Percentiles rank a stretch among this genome's conserved stretches.
phyloP scores from a whole-genome alignment of 2,113 vertebrate species.

The Poeciliopsis turrubarensis region DNA sequence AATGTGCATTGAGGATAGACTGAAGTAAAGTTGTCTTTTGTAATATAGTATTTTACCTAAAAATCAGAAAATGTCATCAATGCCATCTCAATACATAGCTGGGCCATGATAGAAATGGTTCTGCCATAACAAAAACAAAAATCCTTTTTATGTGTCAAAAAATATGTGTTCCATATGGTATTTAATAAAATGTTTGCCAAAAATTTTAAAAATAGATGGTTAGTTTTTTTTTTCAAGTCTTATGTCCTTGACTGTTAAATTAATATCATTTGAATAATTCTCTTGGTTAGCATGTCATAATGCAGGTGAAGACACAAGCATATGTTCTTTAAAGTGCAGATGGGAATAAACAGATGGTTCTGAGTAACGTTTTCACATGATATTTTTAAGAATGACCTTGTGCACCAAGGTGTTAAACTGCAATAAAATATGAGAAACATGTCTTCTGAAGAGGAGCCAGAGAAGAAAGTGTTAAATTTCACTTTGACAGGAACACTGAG shows the following conservation, averaged over 20 bases:
- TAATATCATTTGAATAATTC: background rate
- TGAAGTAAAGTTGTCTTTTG: background rate
- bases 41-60: background rate
- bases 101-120: background rate
- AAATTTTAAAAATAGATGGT: slow-evolving; percentile 1
- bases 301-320: background rate
- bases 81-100: background rate
- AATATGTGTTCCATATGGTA: slow-evolving; percentile 14
- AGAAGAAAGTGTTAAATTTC: slow-evolving; percentile 16
- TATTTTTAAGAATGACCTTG: slow-evolving; percentile 16
- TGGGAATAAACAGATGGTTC: background rate
- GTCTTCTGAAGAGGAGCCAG: slow-evolving; percentile 45
- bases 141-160: background rate
- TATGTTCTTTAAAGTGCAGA: slow-evolving; percentile 2
- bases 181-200: slow-evolving; percentile 22
- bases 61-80: background rate
- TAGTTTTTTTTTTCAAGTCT: slow-evolving; percentile 14
- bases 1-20: background rate
- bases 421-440: slow-evolving; percentile 35
- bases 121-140: background rate
- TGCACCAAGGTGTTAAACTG: slow-evolving; percentile 20
- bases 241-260: background rate
- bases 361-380: slow-evolving; percentile 15
- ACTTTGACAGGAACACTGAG: slow-evolving; percentile 2
- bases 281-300: background rate